These are phyloP conservation scores for Aphaenogaster floridana DNA, from an alignment of 1,140 invertebrate species.

Conservation along the genomic window DNA sequence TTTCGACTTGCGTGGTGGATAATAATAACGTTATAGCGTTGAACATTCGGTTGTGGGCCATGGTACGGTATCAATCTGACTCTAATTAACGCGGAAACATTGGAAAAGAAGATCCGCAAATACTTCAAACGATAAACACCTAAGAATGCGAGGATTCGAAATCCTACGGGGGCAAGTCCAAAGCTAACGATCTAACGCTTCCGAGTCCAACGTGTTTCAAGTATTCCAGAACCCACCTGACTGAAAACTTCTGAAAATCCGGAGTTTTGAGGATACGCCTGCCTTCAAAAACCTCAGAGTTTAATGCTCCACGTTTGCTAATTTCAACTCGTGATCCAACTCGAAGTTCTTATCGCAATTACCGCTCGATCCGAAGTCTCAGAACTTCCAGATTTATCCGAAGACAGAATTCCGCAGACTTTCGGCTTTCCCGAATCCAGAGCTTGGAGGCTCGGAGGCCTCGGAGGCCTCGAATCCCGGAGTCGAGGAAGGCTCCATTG, in stretches of 20 bases:
- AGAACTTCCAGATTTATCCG: background rate
- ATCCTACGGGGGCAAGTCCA: background rate
- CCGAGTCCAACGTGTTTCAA: background rate
- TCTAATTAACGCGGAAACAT: background rate
- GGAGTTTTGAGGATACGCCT: background rate
- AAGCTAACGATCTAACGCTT: background rate
- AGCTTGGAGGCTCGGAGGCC: background rate
- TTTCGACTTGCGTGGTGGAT: constrained; percentile 29
- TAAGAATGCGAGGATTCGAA: background rate
- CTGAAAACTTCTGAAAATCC: background rate
- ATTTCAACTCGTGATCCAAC: background rate
- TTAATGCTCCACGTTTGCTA: background rate
- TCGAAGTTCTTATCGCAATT: background rate
- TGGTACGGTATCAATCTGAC: background rate
- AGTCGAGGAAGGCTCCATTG: background rate
- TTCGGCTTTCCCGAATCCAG: background rate
- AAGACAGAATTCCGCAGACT: background rate
- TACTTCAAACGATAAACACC: background rate
- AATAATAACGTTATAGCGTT: constrained; percentile 26
- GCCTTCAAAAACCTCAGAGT: background rate
- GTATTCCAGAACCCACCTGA: background rate
- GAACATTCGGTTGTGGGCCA: background rate
- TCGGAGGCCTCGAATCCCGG: no score
- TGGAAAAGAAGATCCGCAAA: constrained; percentile 6
- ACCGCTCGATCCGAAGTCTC: background rate